phyloP scores from a whole-genome alignment of 2,113 vertebrate genomes.

The Apus apus region DNA sequence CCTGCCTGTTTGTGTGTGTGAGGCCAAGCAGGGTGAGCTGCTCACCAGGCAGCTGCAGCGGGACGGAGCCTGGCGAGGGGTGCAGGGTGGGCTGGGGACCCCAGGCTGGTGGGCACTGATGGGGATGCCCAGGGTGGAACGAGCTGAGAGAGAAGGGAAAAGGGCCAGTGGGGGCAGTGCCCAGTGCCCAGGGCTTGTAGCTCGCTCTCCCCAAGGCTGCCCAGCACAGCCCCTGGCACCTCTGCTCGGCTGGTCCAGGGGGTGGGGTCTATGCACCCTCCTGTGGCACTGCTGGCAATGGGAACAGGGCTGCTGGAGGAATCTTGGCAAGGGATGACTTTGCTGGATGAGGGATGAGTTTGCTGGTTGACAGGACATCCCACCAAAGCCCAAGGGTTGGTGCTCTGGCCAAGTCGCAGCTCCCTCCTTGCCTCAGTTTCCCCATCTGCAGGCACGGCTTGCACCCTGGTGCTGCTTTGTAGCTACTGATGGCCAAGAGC shows the following conservation, averaged over 20 bases:
- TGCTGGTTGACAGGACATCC: too few relatives aligned
- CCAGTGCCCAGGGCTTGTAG: background rate
- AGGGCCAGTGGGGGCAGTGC: background rate
- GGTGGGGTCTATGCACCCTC: background rate
- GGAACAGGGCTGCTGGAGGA: too few relatives aligned
- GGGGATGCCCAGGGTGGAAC: background rate
- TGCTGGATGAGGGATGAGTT: background rate
- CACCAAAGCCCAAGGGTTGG: background rate
- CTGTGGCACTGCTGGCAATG: background rate
- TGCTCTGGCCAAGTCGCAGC: background rate
- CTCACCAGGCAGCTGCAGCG: background rate
- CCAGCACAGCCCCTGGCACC: rapidly evolving
- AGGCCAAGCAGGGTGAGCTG: background rate
- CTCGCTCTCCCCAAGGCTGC: background rate
- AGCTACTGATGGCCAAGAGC: background rate
- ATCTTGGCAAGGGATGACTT: background rate
- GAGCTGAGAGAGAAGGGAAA: background rate
- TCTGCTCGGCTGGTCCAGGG: background rate
- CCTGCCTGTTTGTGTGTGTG: background rate
- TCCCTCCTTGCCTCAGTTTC: background rate
- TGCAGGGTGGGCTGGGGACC: background rate
- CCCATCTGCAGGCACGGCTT: background rate
- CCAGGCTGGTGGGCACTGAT: rapidly evolving
- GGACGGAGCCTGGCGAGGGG: background rate
- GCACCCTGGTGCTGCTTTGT: background rate